phyloP scores from a whole-genome alignment of 2,888 invertebrate genomes.

The Pomacea canaliculata region DNA sequence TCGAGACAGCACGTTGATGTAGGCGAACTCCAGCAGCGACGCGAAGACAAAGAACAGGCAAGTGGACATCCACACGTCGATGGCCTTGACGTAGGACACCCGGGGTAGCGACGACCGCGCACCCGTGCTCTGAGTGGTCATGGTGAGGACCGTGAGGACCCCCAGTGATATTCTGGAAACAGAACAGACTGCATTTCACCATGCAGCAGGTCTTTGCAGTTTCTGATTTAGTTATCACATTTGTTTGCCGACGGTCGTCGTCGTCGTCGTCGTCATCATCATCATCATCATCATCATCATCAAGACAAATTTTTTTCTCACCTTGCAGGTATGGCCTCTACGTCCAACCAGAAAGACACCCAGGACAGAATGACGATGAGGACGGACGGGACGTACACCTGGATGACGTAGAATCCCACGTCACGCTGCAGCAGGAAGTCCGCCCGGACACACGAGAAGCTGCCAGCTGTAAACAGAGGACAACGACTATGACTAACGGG shows the following conservation, averaged over 20 bases:
- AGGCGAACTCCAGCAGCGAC: conserved; percentile 53
- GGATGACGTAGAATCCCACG: conserved; percentile 80
- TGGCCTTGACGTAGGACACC: conserved; percentile 57
- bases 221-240: neutral
- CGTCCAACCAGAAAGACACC: conserved; percentile 77
- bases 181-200: neutral
- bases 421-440: conserved; percentile 84
- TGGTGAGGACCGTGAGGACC: conserved; percentile 54
- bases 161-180: conserved; percentile 46
- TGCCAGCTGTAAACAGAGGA: conserved; percentile 35
- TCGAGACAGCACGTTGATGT: conserved; percentile 50
- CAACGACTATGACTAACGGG: neutral
- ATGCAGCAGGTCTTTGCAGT: neutral
- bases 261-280: too few relatives aligned
- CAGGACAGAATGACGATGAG: conserved; percentile 74
- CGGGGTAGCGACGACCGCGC: conserved; percentile 51
- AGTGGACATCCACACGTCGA: conserved; percentile 55
- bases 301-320: neutral
- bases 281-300: too few relatives aligned
- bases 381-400: conserved; percentile 73
- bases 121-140: conserved; percentile 60
- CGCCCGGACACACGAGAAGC: conserved; percentile 45
- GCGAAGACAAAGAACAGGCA: conserved; percentile 53
- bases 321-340: conserved; percentile 55
- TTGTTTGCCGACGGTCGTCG: neutral